Base-by-base conservation (phyloP, 2,797 vertebrate species). In the Coreius guichenoti region DNA sequence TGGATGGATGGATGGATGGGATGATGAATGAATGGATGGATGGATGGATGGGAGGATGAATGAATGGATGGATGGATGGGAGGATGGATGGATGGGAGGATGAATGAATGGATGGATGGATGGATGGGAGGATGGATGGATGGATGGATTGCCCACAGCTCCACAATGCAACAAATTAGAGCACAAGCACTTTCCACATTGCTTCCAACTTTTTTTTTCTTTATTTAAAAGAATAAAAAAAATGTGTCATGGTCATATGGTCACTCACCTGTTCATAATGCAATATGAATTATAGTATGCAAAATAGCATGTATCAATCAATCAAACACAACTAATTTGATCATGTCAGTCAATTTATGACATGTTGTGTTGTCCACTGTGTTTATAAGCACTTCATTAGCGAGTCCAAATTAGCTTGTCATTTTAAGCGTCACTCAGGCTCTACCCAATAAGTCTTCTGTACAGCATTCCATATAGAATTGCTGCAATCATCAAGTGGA, bases 281-380 rank as follows among this genome's bases (percentile, higher is more conserved):
- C 29, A 36, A 8, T 39, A 39, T 39, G 19, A 26, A 43, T 78
- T 19, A 65, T 31, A 8, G 23, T 43, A 26, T 26, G 26, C 39
- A 21, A 36, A 36, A 56, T 68, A 33, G 33, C 45, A 68, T 51
- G 29, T 43, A 56, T 54, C 5, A 39, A 29, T 72, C 51, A 45
- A 9, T 73, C 36, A 61, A 56, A 29, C 29, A 29, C n/a, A 47
- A 31, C 80, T 23, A 72, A 72, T 61, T 58, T 31, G 68, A 43
- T 82, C 49, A 81, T 72, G 51, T 72, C 68, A 72, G 36, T 26
- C 54, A 58, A 73, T 61, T 73, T 23, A 23, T 6, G 17, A 70
- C 54, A 77, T 58, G 51, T n/a, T 54, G 49, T 49, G 63, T 36
- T 16, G 31, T 8, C 13, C 4, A 4, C 61, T 68, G 29, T 3